phyloP scores from a whole-genome alignment of 2,113 vertebrate genomes.

The Pangasianodon gigas region DNA sequence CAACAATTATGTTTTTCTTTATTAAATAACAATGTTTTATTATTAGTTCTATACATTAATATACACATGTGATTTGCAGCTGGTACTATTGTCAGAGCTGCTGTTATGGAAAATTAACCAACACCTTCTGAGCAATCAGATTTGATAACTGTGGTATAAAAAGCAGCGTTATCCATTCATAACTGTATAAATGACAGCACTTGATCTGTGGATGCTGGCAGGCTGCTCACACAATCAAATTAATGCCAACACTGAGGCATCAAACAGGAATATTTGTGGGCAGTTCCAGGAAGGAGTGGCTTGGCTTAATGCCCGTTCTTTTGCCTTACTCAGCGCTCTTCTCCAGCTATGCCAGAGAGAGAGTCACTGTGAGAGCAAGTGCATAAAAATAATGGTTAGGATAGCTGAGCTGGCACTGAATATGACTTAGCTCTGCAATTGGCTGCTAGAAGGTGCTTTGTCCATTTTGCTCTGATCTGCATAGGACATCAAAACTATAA shows the following conservation, averaged over 20 bases:
- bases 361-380: not conserved
- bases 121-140: not conserved
- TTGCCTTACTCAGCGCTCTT: constrained; percentile 30
- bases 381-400: not conserved
- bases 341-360: not conserved
- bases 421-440: not conserved
- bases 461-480: not conserved
- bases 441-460: not conserved
- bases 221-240: constrained; percentile 13
- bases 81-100: not conserved
- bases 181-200: not conserved
- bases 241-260: constrained; percentile 24
- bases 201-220: constrained; percentile 8
- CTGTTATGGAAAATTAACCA: not conserved
- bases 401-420: constrained; percentile 5
- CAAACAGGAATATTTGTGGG: constrained; percentile 12
- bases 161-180: not conserved
- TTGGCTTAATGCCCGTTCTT: not conserved
- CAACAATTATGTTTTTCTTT: not conserved
- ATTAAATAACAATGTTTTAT: not conserved
- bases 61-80: not conserved
- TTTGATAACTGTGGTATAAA: not conserved
- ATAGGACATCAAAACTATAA: not conserved
- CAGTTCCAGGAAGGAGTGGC: constrained; percentile 17
- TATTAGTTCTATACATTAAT: not conserved